These are phyloP conservation scores for Ctenoplectra terminalis DNA, from an alignment of 1,140 invertebrate species.

Conservation along the genomic window DNA sequence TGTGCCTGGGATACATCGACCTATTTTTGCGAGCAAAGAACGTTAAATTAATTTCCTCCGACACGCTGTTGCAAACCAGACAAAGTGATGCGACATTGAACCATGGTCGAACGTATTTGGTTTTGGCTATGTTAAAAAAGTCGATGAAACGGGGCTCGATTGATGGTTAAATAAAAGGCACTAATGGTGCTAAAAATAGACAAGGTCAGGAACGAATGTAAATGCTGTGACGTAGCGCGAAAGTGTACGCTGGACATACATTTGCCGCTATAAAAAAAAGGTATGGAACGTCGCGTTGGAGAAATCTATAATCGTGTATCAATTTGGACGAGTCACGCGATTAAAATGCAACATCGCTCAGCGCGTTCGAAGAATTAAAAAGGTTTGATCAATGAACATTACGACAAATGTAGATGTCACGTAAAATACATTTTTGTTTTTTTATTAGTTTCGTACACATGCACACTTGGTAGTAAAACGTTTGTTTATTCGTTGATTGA, in stretches of 20 bases:
- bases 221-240: conserved; percentile 33
- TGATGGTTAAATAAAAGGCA: conserved; percentile 21
- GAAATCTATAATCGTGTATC: background rate
- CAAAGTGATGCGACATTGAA: background rate
- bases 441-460: background rate
- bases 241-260: conserved; percentile 17
- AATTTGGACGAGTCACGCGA: background rate
- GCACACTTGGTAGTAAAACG: background rate
- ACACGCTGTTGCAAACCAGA: background rate
- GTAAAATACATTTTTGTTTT: too few species aligned
- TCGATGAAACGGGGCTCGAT: background rate
- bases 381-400: background rate
- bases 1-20: conserved; percentile 23
- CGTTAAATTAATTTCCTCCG: background rate
- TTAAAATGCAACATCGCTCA: background rate
- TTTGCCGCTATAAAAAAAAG: conserved; percentile 26
- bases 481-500: background rate
- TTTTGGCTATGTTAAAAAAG: too few species aligned
- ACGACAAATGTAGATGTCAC: too few species aligned
- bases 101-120: background rate
- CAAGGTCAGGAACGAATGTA: conserved; percentile 49
- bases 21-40: conserved; percentile 32
- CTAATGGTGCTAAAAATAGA: conserved; percentile 42
- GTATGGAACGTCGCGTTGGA: background rate
- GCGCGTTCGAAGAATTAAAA: background rate